A percentile compares a stretch with the other conserved stretches of the same genome.
These are phyloP conservation scores for Thunnus albacares DNA, from an alignment of 2,797 vertebrate genomes.

Conservation along the genomic window DNA sequence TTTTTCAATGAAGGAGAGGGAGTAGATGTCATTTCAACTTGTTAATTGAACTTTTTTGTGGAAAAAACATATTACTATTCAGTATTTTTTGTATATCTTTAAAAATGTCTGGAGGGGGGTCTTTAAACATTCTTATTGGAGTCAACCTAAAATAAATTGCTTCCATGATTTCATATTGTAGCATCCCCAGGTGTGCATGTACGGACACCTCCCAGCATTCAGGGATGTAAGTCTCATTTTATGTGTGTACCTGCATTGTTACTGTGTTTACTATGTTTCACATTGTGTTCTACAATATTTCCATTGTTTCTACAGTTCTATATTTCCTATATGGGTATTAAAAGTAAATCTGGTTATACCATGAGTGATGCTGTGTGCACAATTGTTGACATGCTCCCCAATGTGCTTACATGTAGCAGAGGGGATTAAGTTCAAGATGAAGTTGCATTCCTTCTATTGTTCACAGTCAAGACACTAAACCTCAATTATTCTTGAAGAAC, in stretches of 20 bases:
- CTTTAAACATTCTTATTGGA: too few relatives aligned
- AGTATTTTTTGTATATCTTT: too few relatives aligned
- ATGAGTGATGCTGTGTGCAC: background rate
- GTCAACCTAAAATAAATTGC: background rate
- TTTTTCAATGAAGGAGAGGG: too few relatives aligned
- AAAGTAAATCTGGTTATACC: background rate
- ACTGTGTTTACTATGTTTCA: background rate
- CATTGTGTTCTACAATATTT: background rate
- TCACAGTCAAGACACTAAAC: background rate
- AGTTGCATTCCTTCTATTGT: background rate
- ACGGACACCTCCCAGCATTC: background rate
- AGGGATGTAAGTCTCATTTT: too few relatives aligned
- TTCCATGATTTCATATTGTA: background rate
- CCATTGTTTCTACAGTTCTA: background rate
- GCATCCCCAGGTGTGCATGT: background rate
- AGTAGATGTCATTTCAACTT: too few relatives aligned
- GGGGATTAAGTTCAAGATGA: too few relatives aligned
- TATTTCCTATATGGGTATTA: background rate
- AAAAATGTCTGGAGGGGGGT: too few relatives aligned
- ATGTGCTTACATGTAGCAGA: background rate
- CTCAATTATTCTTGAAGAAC: background rate
- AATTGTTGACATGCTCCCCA: background rate
- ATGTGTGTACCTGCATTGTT: background rate
- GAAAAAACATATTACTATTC: too few relatives aligned
- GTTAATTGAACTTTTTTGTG: too few relatives aligned